Base-by-base conservation (phyloP, 2,113 vertebrate genomes). In the Takifugu flavidus region DNA sequence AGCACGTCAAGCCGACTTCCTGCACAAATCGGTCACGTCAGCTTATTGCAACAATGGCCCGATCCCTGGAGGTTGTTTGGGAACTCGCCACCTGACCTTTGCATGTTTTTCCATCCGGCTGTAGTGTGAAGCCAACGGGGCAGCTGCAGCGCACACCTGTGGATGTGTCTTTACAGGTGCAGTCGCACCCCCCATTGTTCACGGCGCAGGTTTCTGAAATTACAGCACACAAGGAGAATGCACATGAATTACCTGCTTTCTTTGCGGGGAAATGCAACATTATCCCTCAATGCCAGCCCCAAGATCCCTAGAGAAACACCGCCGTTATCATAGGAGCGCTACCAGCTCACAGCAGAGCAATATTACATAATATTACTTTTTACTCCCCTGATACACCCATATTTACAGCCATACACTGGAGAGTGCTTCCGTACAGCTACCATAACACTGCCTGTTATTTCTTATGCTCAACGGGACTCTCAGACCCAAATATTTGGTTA, bases 61-160 rank as follows among this genome's bases (percentile, higher is more conserved):
- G 13, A 13, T 28, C 10, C 51, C 12, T 29, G 25, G 50, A 28
- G 26, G 50, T 6, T 25, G 5, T 42, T 46, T 31, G 28, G 26
- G 51, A 42, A 62, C 47, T 11, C 7, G 15, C 39, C 14, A 26
- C 28, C 83, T 85, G 86, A 98, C 97, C 97, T 97, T 97, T 96
- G 84, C 97, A 99, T 0, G 95, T 94, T 85, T 99, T 99, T 62
- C 91, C 95, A 75, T 99, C 96, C 12, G 93, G 82, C 90, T 99
- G 97, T 69, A 99, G 92, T 0, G 90, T 97, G 86, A 99, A 99
- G 60, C 97, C 97, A 0, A 94, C 74, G 0, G 97, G 95, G 79
- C 97, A 99, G 79, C 95, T 99, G 86, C 97, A 99, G 86, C 94
- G 96, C 53, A 99, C 97, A 0, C 97, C 97, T 0, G 96, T 98